Percentiles rank a stretch among this genome's conserved stretches.
Conservation (phyloP, 2,888 invertebrate species). For the Galerucella nymphaeae region DNA sequence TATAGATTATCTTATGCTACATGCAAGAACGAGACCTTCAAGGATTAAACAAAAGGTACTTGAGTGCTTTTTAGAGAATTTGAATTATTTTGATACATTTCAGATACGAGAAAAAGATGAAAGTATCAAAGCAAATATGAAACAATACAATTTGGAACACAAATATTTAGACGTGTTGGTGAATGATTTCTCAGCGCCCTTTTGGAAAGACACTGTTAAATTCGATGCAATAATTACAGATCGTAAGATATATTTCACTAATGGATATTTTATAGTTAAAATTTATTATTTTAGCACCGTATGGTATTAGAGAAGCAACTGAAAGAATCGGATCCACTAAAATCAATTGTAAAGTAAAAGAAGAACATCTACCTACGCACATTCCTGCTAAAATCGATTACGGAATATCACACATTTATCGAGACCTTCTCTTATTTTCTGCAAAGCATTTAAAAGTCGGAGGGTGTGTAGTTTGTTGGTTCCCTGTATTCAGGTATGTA, state of each 20-base stretch:
- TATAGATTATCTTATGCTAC: slow-evolving; percentile 94
- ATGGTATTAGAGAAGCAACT: slow-evolving; percentile 95
- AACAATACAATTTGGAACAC: slow-evolving; percentile 83
- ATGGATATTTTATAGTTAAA: slow-evolving; percentile 9
- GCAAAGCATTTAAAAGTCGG: slow-evolving; percentile 79
- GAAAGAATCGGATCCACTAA: slow-evolving; percentile 81
- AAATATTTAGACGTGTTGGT: slow-evolving; percentile 89
- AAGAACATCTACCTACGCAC: slow-evolving; percentile 76
- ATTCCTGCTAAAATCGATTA: slow-evolving; percentile 90
- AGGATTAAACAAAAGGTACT: slow-evolving; percentile 80
- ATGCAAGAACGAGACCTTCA: slow-evolving; percentile 85
- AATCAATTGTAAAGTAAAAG: slow-evolving; percentile 72
- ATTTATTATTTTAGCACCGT: slow-evolving; percentile 79
- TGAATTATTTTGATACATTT: slow-evolving; percentile 38
- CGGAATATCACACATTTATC: slow-evolving; percentile 81
- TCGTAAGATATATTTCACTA: slow-evolving; percentile 71
- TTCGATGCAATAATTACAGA: slow-evolving; percentile 97
- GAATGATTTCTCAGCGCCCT: slow-evolving; percentile 87
- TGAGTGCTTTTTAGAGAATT: background rate
- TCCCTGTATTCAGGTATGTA: slow-evolving; percentile 85
- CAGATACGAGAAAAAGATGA: slow-evolving; percentile 82
- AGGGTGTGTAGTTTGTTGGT: slow-evolving; percentile 94
- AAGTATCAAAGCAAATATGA: slow-evolving; percentile 87
- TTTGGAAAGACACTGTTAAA: slow-evolving; percentile 77
- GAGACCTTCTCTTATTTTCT: slow-evolving; percentile 87